Conservation (phyloP, 1,140 invertebrate species). For the Lasioglossum baleicum region DNA sequence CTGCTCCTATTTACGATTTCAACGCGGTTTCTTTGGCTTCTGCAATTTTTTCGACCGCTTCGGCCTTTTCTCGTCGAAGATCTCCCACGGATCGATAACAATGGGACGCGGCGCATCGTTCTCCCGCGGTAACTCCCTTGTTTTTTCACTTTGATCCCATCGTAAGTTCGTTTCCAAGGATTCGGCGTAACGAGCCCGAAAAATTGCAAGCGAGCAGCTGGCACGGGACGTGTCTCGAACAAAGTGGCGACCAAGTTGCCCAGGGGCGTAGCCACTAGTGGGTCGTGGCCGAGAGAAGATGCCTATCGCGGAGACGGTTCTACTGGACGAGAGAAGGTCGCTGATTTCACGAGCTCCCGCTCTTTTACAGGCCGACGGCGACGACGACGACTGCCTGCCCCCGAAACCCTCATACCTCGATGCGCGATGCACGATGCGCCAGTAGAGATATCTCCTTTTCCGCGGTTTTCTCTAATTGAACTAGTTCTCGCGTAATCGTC, state of each 20-base stretch:
- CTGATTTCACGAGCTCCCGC: conserved; percentile 51
- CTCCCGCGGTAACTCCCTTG: too few species aligned
- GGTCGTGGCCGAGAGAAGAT: conserved; percentile 36
- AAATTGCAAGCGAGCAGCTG: neutral
- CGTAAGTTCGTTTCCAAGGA: neutral
- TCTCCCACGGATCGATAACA: too few species aligned
- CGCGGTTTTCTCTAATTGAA: conserved; percentile 77
- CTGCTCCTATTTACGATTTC: too few species aligned
- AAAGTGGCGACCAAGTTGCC: conserved; percentile 28
- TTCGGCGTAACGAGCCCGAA: neutral
- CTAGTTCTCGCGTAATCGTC: conserved; percentile 68
- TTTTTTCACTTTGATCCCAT: neutral
- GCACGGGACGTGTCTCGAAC: neutral
- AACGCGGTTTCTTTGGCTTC: too few species aligned
- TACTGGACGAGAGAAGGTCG: conserved; percentile 57
- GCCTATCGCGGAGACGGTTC: conserved; percentile 47
- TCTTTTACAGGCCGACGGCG: conserved; percentile 59
- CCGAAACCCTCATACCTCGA: conserved; percentile 77
- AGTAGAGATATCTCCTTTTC: conserved; percentile 72
- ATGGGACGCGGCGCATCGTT: too few species aligned
- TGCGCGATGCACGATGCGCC: conserved; percentile 39
- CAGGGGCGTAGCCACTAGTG: conserved; percentile 41
- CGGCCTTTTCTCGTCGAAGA: too few species aligned
- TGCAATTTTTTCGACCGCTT: too few species aligned
- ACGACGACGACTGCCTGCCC: conserved; percentile 69